phyloP scores from a whole-genome alignment of 2,888 invertebrate species.

The Drosophila suboccidentalis region DNA sequence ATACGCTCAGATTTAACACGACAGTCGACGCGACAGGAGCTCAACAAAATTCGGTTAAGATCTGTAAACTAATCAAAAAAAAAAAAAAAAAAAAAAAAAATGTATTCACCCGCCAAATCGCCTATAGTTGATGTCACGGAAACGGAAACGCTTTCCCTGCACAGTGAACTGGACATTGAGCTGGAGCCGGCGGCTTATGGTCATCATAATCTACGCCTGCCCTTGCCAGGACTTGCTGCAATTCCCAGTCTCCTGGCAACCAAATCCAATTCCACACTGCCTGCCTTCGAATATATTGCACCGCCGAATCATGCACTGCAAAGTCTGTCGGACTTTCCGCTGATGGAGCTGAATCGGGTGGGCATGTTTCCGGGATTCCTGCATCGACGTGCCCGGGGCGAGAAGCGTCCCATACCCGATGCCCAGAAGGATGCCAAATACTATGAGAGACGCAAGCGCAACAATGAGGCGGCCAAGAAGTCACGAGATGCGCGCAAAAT shows the following conservation, averaged over 20 bases:
- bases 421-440: constrained; percentile 96
- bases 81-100: constrained; percentile 10
- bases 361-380: constrained; percentile 81
- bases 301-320: constrained; percentile 67
- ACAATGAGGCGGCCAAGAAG: constrained; percentile 97
- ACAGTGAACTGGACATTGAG: constrained; percentile 59
- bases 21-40: constrained; percentile 64
- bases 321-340: constrained; percentile 72
- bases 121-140: constrained; percentile 83
- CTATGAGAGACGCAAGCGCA: constrained; percentile 93
- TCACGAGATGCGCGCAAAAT: constrained; percentile 94
- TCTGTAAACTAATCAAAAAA: background rate
- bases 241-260: constrained; percentile 57
- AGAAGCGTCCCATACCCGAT: constrained; percentile 94
- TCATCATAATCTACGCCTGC: constrained; percentile 59
- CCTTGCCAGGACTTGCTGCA: constrained; percentile 44
- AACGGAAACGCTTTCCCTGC: constrained; percentile 68
- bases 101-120: constrained; percentile 72
- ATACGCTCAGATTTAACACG: constrained; percentile 52
- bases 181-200: constrained; percentile 31
- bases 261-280: constrained; percentile 60
- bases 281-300: constrained; percentile 82
- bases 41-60: constrained; percentile 8
- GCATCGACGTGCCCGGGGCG: constrained; percentile 89
- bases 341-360: constrained; percentile 82